Evolutionary conservation across 2,888 invertebrate genomes (phyloP), one percentile per base, ranked within the genome.

Genomic region (Pristionchus mayeri): DNA sequence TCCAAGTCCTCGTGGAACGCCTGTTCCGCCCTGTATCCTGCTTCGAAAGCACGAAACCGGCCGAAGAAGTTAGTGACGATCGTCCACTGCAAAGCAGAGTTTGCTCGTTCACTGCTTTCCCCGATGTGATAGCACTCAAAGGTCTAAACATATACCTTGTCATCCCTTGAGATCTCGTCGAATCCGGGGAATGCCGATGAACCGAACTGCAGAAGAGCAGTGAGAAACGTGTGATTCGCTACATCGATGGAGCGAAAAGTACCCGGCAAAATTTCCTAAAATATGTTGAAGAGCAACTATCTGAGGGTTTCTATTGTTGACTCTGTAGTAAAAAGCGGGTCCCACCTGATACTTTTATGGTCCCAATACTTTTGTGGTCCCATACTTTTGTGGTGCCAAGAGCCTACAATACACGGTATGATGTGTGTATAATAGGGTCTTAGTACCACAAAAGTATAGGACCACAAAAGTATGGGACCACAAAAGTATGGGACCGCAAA

Each of bases 61-160:
- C 24, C 11, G 40, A 71, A 71, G 71, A 71, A 71, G 6, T 71
- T 71, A 7, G 71, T 71, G 24, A 71, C 71, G 11, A 71, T 71
- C 40, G 71, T 44, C 71, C 71, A 71, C 71, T 71, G 44, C 21
- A 13, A n/a, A n/a, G n/a, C n/a, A 9, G 44, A 44, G 44, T 44
- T 44, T 44, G 44, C 48, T 54, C 21, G 54, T 54, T n/a, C 54
- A 18, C 54, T 44, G 44, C 44, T 44, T 13, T 44, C 44, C 44
- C 44, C 7, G 44, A 13, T 44, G 44, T 44, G 44, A 44, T 44
- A 44, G 7, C 13, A 13, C 7, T 44, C 7, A 9, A 9, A 44
- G 44, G 13, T 44, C n/a, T 9, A 44, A 44, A 9, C 7, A 1
- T 24, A 2, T 24, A 71, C 71, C 18, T 44, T 37, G 11, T 71